These are phyloP conservation scores for Agrilus mali DNA, from an alignment of 2,888 invertebrate genomes.

Conservation along the genomic window DNA sequence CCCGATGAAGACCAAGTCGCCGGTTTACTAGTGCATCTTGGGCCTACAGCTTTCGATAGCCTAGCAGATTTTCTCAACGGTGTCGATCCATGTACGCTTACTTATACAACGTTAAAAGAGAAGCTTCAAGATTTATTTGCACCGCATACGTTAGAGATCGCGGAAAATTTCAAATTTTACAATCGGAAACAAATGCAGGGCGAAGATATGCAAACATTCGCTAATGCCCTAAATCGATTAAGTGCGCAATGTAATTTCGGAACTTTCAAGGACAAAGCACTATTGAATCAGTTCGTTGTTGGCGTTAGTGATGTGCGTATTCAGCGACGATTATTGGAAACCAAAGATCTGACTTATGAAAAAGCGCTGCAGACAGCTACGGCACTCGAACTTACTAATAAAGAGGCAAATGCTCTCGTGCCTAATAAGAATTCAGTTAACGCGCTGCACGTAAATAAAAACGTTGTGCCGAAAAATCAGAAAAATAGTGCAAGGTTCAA, in stretches of 20 bases:
- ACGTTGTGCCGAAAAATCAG: no score
- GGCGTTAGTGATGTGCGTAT: conserved; percentile 14
- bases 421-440: neutral
- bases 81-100: neutral
- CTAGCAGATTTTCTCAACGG: neutral
- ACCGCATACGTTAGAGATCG: neutral
- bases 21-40: no score
- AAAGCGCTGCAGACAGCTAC: conserved; percentile 12
- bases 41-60: neutral
- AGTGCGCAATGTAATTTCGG: conserved; percentile 14
- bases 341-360: conserved; percentile 11
- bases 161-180: conserved; percentile 12
- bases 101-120: no score
- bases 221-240: conserved; percentile 11
- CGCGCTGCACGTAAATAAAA: no score
- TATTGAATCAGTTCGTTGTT: conserved; percentile 18
- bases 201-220: conserved; percentile 11
- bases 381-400: conserved; percentile 13
- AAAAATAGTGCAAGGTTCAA: no score
- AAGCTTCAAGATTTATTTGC: no score
- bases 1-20: neutral
- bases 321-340: conserved; percentile 15
- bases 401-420: neutral
- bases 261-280: conserved; percentile 13
- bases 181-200: conserved; percentile 13